phyloP scores from a whole-genome alignment of 2,888 invertebrate genomes.

The Epirrhoe alternata region DNA sequence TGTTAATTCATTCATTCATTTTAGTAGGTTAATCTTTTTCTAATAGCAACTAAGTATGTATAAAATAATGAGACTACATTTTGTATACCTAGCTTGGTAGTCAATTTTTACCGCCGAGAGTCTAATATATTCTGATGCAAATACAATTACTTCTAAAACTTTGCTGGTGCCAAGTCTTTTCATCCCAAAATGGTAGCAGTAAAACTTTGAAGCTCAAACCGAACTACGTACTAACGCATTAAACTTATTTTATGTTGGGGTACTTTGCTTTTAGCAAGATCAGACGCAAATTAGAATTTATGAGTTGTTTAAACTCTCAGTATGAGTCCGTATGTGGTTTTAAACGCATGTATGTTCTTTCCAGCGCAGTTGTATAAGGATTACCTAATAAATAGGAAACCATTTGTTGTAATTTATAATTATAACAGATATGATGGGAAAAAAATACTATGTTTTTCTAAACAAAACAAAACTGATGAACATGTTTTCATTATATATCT shows the following conservation, averaged over 20 bases:
- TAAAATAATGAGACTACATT: not conserved
- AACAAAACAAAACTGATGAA: too few species aligned
- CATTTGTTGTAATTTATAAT: too few species aligned
- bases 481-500: too few species aligned
- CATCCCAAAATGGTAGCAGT: constrained; percentile 27
- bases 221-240: constrained; percentile 20
- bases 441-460: too few species aligned
- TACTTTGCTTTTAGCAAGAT: constrained; percentile 22
- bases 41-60: too few species aligned
- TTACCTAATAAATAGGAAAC: too few species aligned
- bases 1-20: too few species aligned
- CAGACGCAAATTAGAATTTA: not conserved
- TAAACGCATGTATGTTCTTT: not conserved
- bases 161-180: constrained; percentile 18
- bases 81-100: not conserved
- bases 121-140: constrained; percentile 2
- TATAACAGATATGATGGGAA: too few species aligned
- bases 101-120: not conserved
- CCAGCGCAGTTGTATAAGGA: too few species aligned
- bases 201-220: constrained; percentile 38
- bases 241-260: constrained; percentile 33
- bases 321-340: not conserved
- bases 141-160: not conserved
- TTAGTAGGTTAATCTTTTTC: too few species aligned
- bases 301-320: not conserved